Conservation (phyloP, 2,888 invertebrate species). For the Empis stercorea region DNA sequence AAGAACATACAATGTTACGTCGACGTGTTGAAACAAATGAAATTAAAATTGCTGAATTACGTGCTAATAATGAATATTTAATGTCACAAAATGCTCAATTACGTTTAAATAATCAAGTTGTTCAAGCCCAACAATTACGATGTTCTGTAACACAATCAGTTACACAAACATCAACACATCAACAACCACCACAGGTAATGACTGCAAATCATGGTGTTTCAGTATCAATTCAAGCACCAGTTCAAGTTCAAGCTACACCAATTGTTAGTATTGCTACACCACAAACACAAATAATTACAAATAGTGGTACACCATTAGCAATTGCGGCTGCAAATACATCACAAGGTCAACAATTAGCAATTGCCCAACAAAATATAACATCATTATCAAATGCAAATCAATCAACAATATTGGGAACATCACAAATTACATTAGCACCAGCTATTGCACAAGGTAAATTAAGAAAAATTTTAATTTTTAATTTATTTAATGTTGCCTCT, state of each 20-base stretch:
- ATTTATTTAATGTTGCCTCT: too few relatives aligned
- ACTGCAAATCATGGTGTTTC: constrained; percentile 42
- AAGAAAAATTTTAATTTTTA: too few relatives aligned
- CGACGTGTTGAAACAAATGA: constrained; percentile 20
- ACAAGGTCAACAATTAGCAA: constrained; percentile 17
- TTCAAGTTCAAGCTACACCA: constrained; percentile 40
- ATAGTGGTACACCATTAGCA: constrained; percentile 15
- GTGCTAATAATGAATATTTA: constrained; percentile 65
- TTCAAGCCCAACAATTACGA: constrained; percentile 2
- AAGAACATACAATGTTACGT: constrained; percentile 19
- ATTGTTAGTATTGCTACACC: constrained; percentile 47
- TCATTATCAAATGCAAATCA: constrained; percentile 16
- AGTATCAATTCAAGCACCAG: constrained; percentile 42
- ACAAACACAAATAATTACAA: constrained; percentile 18
- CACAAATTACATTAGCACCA: constrained; percentile 21
- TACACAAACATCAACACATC: constrained; percentile 41
- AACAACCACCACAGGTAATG: constrained; percentile 40
- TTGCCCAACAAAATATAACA: constrained; percentile 18
- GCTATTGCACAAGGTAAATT: constrained; percentile 15
- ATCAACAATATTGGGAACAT: constrained; percentile 17
- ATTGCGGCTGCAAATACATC: constrained; percentile 18
- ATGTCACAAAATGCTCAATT: constrained; percentile 64
- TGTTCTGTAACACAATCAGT: constrained; percentile 45
- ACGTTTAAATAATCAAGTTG: constrained; percentile 45
- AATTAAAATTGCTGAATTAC: constrained; percentile 44